Evolutionary conservation across 2,888 invertebrate species (phyloP), one percentile per base, ranked within the genome.

Genomic region (Dryobota labecula): DNA sequence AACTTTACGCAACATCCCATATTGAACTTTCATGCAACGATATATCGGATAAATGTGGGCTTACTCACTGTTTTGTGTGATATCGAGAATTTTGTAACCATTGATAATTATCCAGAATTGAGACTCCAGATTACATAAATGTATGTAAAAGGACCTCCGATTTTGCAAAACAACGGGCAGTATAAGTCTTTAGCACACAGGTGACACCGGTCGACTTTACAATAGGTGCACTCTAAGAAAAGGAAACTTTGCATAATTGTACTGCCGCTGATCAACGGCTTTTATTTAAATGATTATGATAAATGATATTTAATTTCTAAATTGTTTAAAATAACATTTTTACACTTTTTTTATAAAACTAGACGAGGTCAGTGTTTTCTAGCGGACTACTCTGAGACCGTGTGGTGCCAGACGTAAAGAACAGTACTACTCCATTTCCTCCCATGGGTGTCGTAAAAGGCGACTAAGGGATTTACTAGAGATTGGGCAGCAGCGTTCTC

Each of bases 1-100:
- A 93, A 92, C 89, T 91, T 93, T 92, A 92, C 91, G 92, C 91
- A 93, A 93, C 89, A 90, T 93, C 92, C 91, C 91, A 91, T 92
- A 91, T 90, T 90, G 87, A 90, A 90, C 90, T 91, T 91, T 92
- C 89, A 88, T 90, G 85, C 84, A 85, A 87, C 84, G 81, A 87
- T 84, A 90, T 88, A 87, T 86, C 83, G 80, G 66, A 73, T 85
- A 77, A 75, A 64, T 74, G 70, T 72, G 70, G 65, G 66, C 47
- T 80, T 71, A 82, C 70, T 63, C 56, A 77, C 61, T 70, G 73
- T 41, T 76, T 73, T 69, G 24, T 64, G 68, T 27, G 67, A 73
- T 67, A 71, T 72, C 30, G 18, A 67, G 45, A 53, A 54, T 43
- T 73, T 47, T 60, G 74, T 43, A 64, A 60, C 13, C 60, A 49